Base-by-base conservation (phyloP, 2,888 invertebrate species). In the Catocala sponsa region DNA sequence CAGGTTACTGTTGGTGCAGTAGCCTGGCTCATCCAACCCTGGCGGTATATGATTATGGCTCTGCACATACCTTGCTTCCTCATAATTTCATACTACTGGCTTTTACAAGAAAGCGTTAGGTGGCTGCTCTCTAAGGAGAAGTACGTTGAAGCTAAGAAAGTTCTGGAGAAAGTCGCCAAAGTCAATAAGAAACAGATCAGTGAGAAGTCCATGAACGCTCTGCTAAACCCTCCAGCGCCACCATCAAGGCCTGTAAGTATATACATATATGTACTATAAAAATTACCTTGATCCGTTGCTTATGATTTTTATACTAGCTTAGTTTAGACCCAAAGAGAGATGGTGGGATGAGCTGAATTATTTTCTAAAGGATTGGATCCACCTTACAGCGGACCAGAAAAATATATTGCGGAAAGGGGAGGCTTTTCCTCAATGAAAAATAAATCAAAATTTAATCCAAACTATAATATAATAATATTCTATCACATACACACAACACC, bases 51-150 rank as follows among this genome's bases (percentile, higher is more conserved):
- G 70, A 94, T 97, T 55, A 92, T 96, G 70, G 90, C 96, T 0
- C 87, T 97, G 25, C 97, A 97, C 79, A 91, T 95, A 0, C 98
- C 97, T 0, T 95, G 96, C 38, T 88, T 97, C 58, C 82, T 97
- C 0, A 93, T 97, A 56, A 80, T 97, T 49, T 80, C 92, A 5
- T 97, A 97, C 82, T 95, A 96, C 74, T 96, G 97, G 96, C 73
- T 97, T 4, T 69, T 92, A 7, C 76, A 86, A 0, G 97, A 97
- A 88, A 97, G 97, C 44, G 95, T 97, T 11, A 95, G 98, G 68
- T 98, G 98, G 98, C 92, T 97, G 15, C 86, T 97, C 7, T 96
- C 96, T 1, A 96, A 96, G 71, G 95, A 95, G 35, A 95, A 95
- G 74, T 95, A 94, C 61, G 92, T 95, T 0, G 95, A 96, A 72